These are phyloP conservation scores for Acleris laterana DNA, from an alignment of 2,888 invertebrate genomes.

Conservation along the genomic window DNA sequence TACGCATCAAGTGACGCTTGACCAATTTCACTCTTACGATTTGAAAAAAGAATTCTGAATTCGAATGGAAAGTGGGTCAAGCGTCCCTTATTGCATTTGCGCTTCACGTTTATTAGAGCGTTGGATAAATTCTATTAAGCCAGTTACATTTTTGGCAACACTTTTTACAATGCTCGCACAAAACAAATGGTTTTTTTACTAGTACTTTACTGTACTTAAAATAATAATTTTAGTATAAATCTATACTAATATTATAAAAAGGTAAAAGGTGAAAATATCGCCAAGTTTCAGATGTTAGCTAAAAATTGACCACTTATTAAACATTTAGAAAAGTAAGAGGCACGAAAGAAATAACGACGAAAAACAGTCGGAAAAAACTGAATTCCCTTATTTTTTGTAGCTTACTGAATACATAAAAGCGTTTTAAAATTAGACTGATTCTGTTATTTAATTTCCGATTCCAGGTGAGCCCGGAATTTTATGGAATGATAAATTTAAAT, in stretches of 20 bases:
- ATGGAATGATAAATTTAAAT: not conserved
- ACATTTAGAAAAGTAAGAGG: too few relatives aligned
- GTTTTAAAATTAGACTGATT: not conserved
- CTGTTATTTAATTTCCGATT: not conserved
- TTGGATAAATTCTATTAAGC: slow-evolving; percentile 17
- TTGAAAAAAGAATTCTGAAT: slow-evolving; percentile 29
- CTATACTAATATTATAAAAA: not conserved
- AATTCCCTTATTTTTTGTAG: too few relatives aligned
- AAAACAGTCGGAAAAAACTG: too few relatives aligned
- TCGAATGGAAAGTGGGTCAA: slow-evolving; percentile 21
- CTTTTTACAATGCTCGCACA: not conserved
- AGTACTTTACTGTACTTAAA: not conserved
- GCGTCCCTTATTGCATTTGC: slow-evolving; percentile 28
- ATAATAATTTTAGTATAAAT: not conserved
- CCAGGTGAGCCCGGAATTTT: not conserved
- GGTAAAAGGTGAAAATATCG: too few relatives aligned
- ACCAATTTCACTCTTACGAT: slow-evolving; percentile 22
- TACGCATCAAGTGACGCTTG: slow-evolving; percentile 16
- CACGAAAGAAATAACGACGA: too few relatives aligned
- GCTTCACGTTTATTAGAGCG: slow-evolving; percentile 16
- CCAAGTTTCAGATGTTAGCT: too few relatives aligned
- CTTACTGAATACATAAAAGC: not conserved
- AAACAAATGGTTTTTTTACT: not conserved
- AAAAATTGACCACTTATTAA: too few relatives aligned
- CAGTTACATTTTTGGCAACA: slow-evolving; percentile 13